A percentile compares a stretch with the other conserved stretches of the same genome.
Conservation (phyloP, 2,888 invertebrate genomes). For the Drosophila melanocephala region DNA sequence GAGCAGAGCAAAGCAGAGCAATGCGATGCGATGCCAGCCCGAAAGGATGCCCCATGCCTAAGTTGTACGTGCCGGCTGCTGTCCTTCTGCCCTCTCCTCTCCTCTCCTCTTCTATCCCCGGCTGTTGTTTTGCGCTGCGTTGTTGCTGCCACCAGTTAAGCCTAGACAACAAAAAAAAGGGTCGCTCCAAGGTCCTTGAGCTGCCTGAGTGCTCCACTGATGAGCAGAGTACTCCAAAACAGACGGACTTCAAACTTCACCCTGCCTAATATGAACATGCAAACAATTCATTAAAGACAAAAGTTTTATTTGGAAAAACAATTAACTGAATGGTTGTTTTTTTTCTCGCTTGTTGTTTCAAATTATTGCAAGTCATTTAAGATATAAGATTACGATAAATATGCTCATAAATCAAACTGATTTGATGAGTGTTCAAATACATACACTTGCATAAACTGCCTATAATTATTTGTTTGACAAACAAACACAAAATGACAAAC, state of each 20-base stretch:
- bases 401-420: background rate
- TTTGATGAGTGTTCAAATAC: background rate
- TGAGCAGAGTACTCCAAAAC: background rate
- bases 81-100: background rate
- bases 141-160: background rate
- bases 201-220: background rate
- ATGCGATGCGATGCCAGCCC: background rate
- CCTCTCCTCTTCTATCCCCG: background rate
- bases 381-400: background rate
- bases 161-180: slow-evolving; percentile 3
- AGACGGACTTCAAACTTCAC: background rate
- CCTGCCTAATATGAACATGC: background rate
- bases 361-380: background rate
- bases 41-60: background rate
- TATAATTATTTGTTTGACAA: background rate
- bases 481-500: background rate
- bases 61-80: background rate
- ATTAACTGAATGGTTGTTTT: background rate
- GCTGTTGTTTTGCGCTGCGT: background rate
- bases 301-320: slow-evolving; percentile 1
- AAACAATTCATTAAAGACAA: background rate
- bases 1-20: background rate
- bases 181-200: slow-evolving; percentile 9
- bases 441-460: background rate
- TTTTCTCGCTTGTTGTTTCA: background rate